A percentile compares a stretch with the other conserved stretches of the same genome.
Evolutionary conservation across 2,888 invertebrate species (phyloP).

Genomic region (Epinotia brunnichana): DNA sequence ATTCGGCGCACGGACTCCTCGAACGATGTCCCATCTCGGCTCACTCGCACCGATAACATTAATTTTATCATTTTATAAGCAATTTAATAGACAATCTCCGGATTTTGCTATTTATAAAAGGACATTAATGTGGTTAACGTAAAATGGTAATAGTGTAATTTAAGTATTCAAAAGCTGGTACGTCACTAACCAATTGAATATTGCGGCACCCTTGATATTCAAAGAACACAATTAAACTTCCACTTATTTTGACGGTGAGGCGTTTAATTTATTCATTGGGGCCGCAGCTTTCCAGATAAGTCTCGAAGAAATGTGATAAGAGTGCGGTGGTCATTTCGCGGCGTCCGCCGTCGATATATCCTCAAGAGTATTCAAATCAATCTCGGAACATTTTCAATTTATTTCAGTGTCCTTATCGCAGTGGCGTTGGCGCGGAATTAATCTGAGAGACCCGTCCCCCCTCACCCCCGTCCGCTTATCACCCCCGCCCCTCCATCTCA

Average conservation of each 20-base stretch:
- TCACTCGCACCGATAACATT: conserved; percentile 80
- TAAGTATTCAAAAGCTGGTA: conserved; percentile 47
- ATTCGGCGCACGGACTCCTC: conserved; percentile 78
- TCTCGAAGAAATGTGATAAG: conserved; percentile 57
- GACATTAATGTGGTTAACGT: conserved; percentile 49
- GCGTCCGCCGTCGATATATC: conserved; percentile 73
- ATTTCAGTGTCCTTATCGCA: conserved; percentile 83
- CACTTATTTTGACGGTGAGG: conserved; percentile 57
- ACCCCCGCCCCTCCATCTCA: conserved; percentile 65
- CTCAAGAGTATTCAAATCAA: conserved; percentile 83
- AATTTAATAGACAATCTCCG: conserved; percentile 79
- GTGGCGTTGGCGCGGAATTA: conserved; percentile 82
- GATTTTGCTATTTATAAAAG: conserved; percentile 68
- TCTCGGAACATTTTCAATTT: conserved; percentile 85
- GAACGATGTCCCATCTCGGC: conserved; percentile 81
- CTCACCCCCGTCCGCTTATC: conserved; percentile 50
- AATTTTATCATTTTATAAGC: conserved; percentile 82
- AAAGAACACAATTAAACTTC: conserved; percentile 58
- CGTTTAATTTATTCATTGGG: conserved; percentile 70
- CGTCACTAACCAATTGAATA: conserved; percentile 57
- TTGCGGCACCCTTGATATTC: conserved; percentile 55
- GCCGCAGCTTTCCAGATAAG: conserved; percentile 61
- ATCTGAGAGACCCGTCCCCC: conserved; percentile 74
- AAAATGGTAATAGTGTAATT: conserved; percentile 45
- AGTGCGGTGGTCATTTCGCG: conserved; percentile 68